Base-by-base conservation (phyloP, 2,888 invertebrate genomes). In the Andrena bucephala region DNA sequence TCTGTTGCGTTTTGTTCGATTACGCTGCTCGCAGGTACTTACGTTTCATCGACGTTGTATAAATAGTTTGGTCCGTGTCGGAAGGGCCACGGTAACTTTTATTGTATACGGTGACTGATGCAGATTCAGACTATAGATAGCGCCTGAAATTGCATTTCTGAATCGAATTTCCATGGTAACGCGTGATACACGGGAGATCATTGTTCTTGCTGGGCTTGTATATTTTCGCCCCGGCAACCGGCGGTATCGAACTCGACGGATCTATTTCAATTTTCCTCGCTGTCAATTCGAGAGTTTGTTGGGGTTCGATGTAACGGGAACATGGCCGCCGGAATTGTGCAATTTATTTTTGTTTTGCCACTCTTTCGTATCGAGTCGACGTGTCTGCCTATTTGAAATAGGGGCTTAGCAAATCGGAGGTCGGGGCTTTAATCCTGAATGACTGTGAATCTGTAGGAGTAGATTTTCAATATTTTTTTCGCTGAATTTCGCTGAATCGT, bases 1-100 rank as follows among this genome's bases (percentile, higher is more conserved):
- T 87, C 85, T 85, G 88, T 87, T 81, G 73, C 77, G 82, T 83
- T 42, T 80, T 81, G 79, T 89, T 90, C 89, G 90, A 90, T 91
- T 92, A 90, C 87, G 83, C 42, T 71, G 77, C 70, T 83, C 60
- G 42, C 62, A 65, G n/a, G 5, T 20, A 20, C 20, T 20, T 31
- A 27, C 52, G 36, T 27, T 59, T 66, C 10, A 60, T 52, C 59
- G 42, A n/a, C 16, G n/a, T n/a, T 10, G n/a, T 8, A 20, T 80
- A 79, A 71, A 60, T 67, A 42, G 7, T 20, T 31, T 36, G 29
- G 8, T 10, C 42, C 66, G 76, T 31, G 52, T 42, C 42, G 48
- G n/a, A 50, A 69, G 66, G 42, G 36, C 2, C 65, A 54, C 20
- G 67, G 57, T 66, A 69, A 74, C 52, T 73, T 29, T 68, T 65